Base-by-base conservation (phyloP, 2,113 vertebrate species). In the Zapus hudsonius region DNA sequence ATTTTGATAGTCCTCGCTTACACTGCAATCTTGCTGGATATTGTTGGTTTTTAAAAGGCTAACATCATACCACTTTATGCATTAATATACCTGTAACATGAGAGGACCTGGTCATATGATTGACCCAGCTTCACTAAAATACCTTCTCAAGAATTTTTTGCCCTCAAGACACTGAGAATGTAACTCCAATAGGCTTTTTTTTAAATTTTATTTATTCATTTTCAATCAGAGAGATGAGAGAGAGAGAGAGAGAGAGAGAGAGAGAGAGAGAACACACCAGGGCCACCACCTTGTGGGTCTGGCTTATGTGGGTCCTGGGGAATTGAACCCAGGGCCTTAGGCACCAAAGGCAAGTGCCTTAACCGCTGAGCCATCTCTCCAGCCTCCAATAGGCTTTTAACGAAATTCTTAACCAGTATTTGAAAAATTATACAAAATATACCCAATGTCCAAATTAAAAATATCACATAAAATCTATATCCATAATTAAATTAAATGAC, bases 341-440 rank as follows among this genome's bases (percentile, higher is more conserved):
- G n/a, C n/a, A n/a, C n/a, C n/a, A n/a, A n/a, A n/a, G n/a, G n/a
- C n/a, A n/a, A n/a, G n/a, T n/a, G n/a, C n/a, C n/a, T n/a, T n/a
- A n/a, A n/a, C n/a, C n/a, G n/a, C n/a, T n/a, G n/a, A n/a, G n/a
- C n/a, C n/a, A n/a, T n/a, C n/a, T n/a, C n/a, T n/a, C n/a, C n/a
- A n/a, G n/a, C n/a, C 36, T 93, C 7, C 38, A 47, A 4, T 42
- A 59, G 15, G 2, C 22, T 86, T 83, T 67, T 7, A 59, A 90
- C 64, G 16, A 15, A 5, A 76, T 67, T 38, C 40, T 78, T 74
- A 40, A 63, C 38, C n/a, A 69, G 64, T 63, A 66, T 52, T 87
- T 94, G 82, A 74, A 88, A 73, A 74, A 44, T 66, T n/a, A 47
- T 25, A 72, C 72, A 74, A 83, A 80, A 85, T 11, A 22, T 16